Base-by-base conservation (phyloP, 2,888 invertebrate species). In the Epiblema foenella region DNA sequence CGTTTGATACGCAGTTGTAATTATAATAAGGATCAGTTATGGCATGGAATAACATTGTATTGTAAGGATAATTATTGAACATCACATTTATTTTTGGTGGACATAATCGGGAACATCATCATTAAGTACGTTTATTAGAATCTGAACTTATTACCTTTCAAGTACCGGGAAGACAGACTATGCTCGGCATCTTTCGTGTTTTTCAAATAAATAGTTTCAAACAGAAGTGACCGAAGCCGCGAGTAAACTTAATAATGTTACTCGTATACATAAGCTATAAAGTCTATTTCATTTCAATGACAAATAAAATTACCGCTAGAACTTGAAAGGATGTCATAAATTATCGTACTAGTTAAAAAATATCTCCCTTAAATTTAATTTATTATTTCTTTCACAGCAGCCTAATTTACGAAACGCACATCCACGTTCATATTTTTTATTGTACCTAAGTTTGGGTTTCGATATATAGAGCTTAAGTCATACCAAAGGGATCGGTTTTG, bases 1-100 rank as follows among this genome's bases (percentile, higher is more conserved):
- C 46, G 12, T 46, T 46, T n/a, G n/a, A 46, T 46, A 46, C 46
- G 46, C 46, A n/a, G 46, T 46, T n/a, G 46, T 46, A 46, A 46
- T 46, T 46, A 12, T 46, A 46, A 46, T 46, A 46, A 33, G 46
- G 46, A 46, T 46, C 46, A 8, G n/a, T 46, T n/a, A n/a, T n/a
- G 46, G n/a, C 15, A 46, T 46, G 46, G 46, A 8, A 46, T 15
- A n/a, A 46, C 46, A 46, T 46, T n/a, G 46, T 46, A 46, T n/a
- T n/a, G 46, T 46, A 46, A 7, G n/a, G 7, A n/a, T 46, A n/a
- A 46, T 8, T 33, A 33, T 8, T 33, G 33, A 33, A 8, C 33
- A n/a, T n/a, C n/a, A n/a, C 1, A 46, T 8, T 46, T 8, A 0
- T 0, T 42, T n/a, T 46, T 46, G 2, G n/a, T n/a, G 42, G 12